phyloP scores from a whole-genome alignment of 2,113 vertebrate genomes.

The Spilogale gracilis region DNA sequence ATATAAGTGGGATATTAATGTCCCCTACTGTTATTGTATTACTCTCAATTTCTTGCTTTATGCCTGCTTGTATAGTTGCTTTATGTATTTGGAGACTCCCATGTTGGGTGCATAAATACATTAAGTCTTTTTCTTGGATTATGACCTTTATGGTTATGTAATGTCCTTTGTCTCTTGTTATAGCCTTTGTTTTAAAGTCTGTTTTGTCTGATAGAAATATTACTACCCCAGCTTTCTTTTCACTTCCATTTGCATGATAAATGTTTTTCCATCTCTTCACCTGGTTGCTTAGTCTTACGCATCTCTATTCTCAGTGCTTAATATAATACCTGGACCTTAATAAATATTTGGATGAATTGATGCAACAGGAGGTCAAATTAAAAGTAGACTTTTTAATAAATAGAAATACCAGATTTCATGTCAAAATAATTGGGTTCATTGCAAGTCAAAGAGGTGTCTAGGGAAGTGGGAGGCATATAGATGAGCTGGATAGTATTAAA shows the following conservation, averaged over 20 bases:
- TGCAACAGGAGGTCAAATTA: background rate
- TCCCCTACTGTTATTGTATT: background rate
- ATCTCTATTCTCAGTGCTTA: background rate
- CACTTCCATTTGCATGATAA: background rate
- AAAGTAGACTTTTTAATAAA: slow-evolving; percentile 12
- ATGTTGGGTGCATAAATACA: background rate
- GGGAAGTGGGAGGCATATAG: background rate
- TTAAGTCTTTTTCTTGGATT: background rate
- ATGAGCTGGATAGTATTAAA: background rate
- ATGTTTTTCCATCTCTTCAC: background rate
- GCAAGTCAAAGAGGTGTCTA: background rate
- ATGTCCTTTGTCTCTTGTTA: background rate
- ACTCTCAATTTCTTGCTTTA: background rate
- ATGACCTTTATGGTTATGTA: background rate
- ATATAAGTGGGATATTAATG: background rate
- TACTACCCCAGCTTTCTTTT: background rate
- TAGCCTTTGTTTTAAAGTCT: background rate
- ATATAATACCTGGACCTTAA: background rate
- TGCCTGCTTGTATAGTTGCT: background rate
- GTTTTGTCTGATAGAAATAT: background rate
- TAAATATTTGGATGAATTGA: background rate
- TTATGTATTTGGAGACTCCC: background rate
- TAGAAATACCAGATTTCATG: slow-evolving; percentile 17
- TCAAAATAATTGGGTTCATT: background rate
- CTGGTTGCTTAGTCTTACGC: background rate